A percentile compares a stretch with the other conserved stretches of the same genome.
Conservation (phyloP, 2,113 vertebrate species). For the Trematomus loennbergii region DNA sequence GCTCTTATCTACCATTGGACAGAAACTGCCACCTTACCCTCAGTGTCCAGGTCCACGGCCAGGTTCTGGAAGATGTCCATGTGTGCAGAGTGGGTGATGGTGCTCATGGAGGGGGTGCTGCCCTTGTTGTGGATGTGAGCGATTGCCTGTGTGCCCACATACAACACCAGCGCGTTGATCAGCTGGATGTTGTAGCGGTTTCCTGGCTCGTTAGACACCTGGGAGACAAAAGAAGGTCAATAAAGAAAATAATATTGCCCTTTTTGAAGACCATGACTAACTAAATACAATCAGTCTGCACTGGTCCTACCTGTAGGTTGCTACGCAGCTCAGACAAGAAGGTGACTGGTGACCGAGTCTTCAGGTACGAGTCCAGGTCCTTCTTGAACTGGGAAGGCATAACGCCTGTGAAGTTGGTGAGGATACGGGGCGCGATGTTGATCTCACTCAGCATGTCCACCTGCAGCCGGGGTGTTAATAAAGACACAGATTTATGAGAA, state of each 20-base stretch:
- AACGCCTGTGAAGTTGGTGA: conserved; percentile 98
- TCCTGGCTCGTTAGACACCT: conserved; percentile 98
- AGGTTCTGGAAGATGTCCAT: conserved; percentile 99
- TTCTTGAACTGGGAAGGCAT: conserved; percentile 99
- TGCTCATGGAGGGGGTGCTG: conserved; percentile 99
- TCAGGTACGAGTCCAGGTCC: conserved; percentile 98
- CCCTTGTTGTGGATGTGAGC: conserved; percentile 99
- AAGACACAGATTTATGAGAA: neutral
- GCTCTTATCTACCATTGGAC: neutral
- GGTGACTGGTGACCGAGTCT: conserved; percentile 97
- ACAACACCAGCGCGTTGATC: conserved; percentile 98
- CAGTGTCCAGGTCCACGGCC: conserved; percentile 98
- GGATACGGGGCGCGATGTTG: conserved; percentile 97
- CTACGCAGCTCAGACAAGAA: conserved; percentile 97
- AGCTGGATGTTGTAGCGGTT: conserved; percentile 99
- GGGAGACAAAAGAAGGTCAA: neutral
- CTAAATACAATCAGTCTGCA: rapidly evolving
- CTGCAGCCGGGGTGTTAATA: conserved; percentile 68
- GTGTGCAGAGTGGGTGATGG: conserved; percentile 98
- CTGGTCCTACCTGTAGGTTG: conserved; percentile 91
- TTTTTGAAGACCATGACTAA: no score
- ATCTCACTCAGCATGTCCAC: conserved; percentile 99
- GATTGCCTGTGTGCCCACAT: conserved; percentile 98
- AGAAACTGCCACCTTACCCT: conserved; percentile 84
- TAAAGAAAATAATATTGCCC: neutral